Base-by-base conservation (phyloP, 2,888 invertebrate species). In the Rhamnusium bicolor region DNA sequence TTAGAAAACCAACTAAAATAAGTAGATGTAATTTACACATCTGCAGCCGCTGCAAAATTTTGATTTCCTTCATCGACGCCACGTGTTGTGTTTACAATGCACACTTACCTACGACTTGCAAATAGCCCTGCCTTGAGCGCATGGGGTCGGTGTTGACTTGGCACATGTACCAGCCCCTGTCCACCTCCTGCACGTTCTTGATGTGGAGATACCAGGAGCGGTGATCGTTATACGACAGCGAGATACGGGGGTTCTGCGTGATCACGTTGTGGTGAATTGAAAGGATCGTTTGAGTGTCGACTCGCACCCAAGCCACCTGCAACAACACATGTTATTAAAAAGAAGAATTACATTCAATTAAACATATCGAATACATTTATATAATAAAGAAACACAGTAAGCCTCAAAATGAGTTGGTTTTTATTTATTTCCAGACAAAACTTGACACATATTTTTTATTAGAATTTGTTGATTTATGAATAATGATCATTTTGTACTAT, bases 141-240 rank as follows among this genome's bases (percentile, higher is more conserved):
- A 97, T 97, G n/a, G 96, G 97, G 88, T 96, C 96, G 0, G 96
- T 96, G 89, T 97, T 96, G 80, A 97, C 94, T 89, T 96, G 96
- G 86, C 96, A 96, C 96, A 96, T 96, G 87, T 92, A 96, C 96
- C 96, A 96, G 73, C 96, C 96, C 1, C 96, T 91, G 89, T 96
- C 96, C 54, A 92, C 92, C 87, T 96, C 96, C 85, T 96, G 95
- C 29, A 95, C 96, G 85, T 94, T 93, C 88, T 94, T 94, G 88
- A 96, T 95, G 86, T 96, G 96, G 76, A 97, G 91, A 88, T 94
- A 96, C 96, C 96, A 97, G 65, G 96, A 95, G 70, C 96, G 92
- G 87, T 96, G 96, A 89, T 96, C 96, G 88, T 95, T 96, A 90
- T 94, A 95, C 65, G 95, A 94, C 73, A 96, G 90, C 74, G 94